These are phyloP conservation scores for Sebastes itinus DNA, from an alignment of 2,797 vertebrate species.

Conservation along the genomic window DNA sequence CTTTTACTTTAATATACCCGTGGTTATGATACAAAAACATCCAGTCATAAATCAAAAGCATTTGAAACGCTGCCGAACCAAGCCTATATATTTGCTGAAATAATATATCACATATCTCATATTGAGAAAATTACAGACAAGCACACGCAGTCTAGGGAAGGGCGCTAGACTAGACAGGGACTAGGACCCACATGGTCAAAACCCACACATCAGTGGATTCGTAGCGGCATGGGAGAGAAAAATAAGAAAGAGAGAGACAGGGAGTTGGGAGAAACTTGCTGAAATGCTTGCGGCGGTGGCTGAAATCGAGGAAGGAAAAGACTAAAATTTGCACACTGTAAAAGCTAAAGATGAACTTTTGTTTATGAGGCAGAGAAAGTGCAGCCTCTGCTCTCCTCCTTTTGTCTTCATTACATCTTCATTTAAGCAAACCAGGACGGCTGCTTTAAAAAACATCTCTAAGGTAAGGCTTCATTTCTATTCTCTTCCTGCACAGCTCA, in stretches of 20 bases:
- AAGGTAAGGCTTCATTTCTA: slow-evolving; percentile 70
- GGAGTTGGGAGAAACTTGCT: slow-evolving; percentile 46
- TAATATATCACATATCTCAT: slow-evolving; percentile 77
- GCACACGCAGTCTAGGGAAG: slow-evolving; percentile 60
- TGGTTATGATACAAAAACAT: slow-evolving; percentile 57
- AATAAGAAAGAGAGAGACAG: slow-evolving; percentile 50
- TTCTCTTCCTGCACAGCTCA: slow-evolving; percentile 16
- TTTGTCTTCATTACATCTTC: slow-evolving; percentile 22
- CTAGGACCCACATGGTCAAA: slow-evolving; percentile 71
- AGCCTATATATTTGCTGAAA: slow-evolving; percentile 70
- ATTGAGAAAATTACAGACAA: slow-evolving; percentile 80
- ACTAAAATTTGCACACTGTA: slow-evolving; percentile 20
- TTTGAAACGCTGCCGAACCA: slow-evolving; percentile 45
- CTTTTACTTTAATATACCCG: slow-evolving; percentile 9
- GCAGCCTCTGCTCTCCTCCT: not conserved
- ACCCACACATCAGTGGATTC: slow-evolving; percentile 63
- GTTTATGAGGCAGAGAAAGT: not conserved
- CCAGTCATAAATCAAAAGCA: slow-evolving; percentile 57
- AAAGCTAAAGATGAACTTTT: slow-evolving; percentile 34
- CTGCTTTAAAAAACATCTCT: slow-evolving; percentile 36
- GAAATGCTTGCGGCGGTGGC: slow-evolving; percentile 42
- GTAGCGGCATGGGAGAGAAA: slow-evolving; percentile 52
- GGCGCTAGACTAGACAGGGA: slow-evolving; percentile 67
- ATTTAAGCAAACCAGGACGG: slow-evolving; percentile 30
- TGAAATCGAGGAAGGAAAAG: slow-evolving; percentile 38